Percentiles rank a stretch among this genome's conserved stretches.
phyloP scores from a whole-genome alignment of 2,797 vertebrate genomes.

The Bucorvus abyssinicus region DNA sequence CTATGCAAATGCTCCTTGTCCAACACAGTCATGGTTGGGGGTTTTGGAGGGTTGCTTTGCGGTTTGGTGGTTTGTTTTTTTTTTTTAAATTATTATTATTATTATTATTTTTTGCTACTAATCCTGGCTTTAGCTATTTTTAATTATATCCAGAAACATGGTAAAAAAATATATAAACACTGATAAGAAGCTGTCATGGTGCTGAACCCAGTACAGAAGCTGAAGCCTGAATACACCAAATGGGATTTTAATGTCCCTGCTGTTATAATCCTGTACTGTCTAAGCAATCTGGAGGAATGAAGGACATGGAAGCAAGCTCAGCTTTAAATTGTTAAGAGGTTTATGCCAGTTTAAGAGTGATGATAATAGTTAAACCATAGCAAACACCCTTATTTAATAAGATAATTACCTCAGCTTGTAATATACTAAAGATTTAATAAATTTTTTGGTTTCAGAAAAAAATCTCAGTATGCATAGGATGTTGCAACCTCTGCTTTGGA shows the following conservation, averaged over 20 bases:
- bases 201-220: too few relatives aligned
- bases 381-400: conserved; percentile 47
- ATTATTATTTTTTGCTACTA: neutral
- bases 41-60: neutral
- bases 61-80: neutral
- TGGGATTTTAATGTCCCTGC: neutral
- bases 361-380: conserved; percentile 30
- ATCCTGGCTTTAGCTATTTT: neutral
- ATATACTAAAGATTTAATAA: conserved; percentile 35
- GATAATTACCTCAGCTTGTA: conserved; percentile 54
- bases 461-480: neutral
- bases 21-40: neutral
- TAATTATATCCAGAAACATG: neutral
- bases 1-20: neutral
- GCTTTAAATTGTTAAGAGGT: conserved; percentile 19
- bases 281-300: neutral
- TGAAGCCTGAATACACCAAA: conserved; percentile 22
- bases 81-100: neutral
- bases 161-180: neutral
- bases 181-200: neutral
- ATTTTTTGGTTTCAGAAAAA: conserved; percentile 47
- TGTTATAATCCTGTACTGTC: conserved; percentile 7
- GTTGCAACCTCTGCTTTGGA: neutral
- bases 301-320: neutral
- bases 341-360: neutral